Percentiles rank a stretch among this genome's conserved stretches.
Conservation (phyloP, 2,888 invertebrate genomes). For the Diadegma fenestrale region DNA sequence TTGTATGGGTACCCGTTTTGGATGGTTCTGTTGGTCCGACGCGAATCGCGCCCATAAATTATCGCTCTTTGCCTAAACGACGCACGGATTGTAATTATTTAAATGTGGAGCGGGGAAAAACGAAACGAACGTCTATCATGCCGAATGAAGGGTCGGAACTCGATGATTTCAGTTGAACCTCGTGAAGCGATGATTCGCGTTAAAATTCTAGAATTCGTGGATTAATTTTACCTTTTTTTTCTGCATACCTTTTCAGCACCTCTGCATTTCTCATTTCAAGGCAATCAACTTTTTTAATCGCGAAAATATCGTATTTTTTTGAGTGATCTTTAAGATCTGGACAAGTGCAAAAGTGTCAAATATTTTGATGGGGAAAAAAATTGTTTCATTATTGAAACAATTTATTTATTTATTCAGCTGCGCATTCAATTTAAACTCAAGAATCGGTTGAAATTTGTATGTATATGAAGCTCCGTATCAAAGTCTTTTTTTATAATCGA, state of each 20-base stretch:
- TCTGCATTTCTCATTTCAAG: not conserved
- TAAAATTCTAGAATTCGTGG: slow-evolving; percentile 11
- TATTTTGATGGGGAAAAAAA: not conserved
- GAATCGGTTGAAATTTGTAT: too few relatives aligned
- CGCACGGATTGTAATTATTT: slow-evolving; percentile 84
- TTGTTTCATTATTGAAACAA: not conserved
- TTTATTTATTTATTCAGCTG: too few relatives aligned
- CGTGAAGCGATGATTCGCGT: not conserved
- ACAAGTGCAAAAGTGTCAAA: not conserved
- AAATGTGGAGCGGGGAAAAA: slow-evolving; percentile 77
- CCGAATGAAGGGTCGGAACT: slow-evolving; percentile 51
- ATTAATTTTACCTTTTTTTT: slow-evolving; percentile 40
- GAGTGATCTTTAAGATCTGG: too few relatives aligned
- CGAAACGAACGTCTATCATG: slow-evolving; percentile 46
- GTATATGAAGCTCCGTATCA: too few relatives aligned
- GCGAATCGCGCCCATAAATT: slow-evolving; percentile 84
- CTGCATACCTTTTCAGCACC: not conserved
- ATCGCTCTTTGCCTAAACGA: slow-evolving; percentile 79
- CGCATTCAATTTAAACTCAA: not conserved
- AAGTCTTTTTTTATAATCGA: not conserved
- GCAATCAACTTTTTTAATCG: not conserved
- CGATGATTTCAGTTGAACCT: slow-evolving; percentile 41
- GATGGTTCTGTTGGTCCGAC: slow-evolving; percentile 72
- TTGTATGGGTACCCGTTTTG: slow-evolving; percentile 28
- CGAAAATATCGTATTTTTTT: not conserved